These are phyloP conservation scores for Lydus trimaculatus DNA, from an alignment of 2,888 invertebrate genomes.

Conservation along the genomic window DNA sequence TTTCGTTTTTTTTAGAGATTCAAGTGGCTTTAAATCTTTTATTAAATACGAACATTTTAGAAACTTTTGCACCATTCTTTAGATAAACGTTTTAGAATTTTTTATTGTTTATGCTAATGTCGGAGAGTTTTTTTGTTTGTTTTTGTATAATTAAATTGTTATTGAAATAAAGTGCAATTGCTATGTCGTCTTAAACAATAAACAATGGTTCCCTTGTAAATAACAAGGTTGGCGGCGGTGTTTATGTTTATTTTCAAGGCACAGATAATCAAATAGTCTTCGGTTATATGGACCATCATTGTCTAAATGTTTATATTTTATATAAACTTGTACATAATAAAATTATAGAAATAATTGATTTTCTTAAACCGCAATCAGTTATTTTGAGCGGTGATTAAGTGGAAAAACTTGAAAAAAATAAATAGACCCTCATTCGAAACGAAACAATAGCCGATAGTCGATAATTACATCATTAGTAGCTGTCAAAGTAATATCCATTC, in stretches of 20 bases:
- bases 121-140: not conserved
- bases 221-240: constrained; percentile 24
- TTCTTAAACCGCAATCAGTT: not conserved
- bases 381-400: not conserved
- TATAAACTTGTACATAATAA: not conserved
- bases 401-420: constrained; percentile 34
- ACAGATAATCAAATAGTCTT: constrained; percentile 21
- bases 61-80: not conserved
- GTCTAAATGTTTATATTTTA: not conserved
- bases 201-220: constrained; percentile 30
- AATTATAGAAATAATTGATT: not conserved
- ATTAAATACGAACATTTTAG: not conserved
- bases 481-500: constrained; percentile 45
- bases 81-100: not conserved
- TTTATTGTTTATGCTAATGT: not conserved
- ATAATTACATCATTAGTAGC: constrained; percentile 53
- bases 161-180: constrained; percentile 16
- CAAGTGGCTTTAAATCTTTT: constrained; percentile 30
- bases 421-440: constrained; percentile 47
- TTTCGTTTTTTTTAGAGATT: constrained; percentile 22
- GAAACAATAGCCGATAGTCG: constrained; percentile 46
- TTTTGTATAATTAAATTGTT: constrained; percentile 15
- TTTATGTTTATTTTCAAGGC: constrained; percentile 16
- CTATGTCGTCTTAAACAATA: constrained; percentile 22
- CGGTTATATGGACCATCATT: constrained; percentile 25